phyloP scores from a whole-genome alignment of 2,113 vertebrate genomes.

The Tupaia chinensis region DNA sequence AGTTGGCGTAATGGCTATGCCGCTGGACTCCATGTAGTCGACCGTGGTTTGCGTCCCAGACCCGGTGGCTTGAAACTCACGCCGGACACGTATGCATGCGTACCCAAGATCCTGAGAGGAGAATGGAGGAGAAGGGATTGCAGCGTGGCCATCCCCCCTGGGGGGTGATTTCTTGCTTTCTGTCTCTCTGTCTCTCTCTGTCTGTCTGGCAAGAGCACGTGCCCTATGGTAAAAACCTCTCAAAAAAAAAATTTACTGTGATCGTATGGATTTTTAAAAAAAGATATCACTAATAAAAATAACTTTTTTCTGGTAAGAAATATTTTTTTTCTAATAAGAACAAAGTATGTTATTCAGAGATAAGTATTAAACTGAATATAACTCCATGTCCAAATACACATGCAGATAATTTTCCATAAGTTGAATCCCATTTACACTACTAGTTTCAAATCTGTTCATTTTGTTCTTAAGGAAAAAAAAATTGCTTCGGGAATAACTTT shows the following conservation, averaged over 20 bases:
- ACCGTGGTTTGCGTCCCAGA: too few species aligned
- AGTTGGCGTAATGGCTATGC: too few species aligned
- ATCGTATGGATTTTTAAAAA: not conserved
- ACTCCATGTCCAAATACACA: not conserved
- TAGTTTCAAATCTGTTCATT: slow-evolving; percentile 36
- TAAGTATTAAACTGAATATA: slow-evolving; percentile 31
- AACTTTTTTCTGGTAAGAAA: not conserved
- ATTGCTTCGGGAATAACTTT: not conserved
- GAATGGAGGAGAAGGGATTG: too few species aligned
- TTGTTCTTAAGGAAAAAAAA: not conserved
- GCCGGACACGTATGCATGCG: too few species aligned
- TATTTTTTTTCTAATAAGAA: slow-evolving; percentile 57
- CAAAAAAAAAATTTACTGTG: not conserved
- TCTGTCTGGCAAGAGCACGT: too few species aligned
- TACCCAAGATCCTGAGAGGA: too few species aligned
- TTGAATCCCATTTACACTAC: not conserved
- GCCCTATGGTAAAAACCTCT: too few species aligned
- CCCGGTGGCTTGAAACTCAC: too few species aligned
- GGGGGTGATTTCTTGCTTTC: too few species aligned
- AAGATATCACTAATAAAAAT: slow-evolving; percentile 24
- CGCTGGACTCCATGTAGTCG: too few species aligned
- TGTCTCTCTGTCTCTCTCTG: too few species aligned
- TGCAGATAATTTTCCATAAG: slow-evolving; percentile 5
- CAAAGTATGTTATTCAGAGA: not conserved
- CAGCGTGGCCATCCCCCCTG: too few species aligned